Evolutionary conservation across 2,113 vertebrate genomes (phyloP).

Genomic region (Protobothrops flavoviridis): DNA sequence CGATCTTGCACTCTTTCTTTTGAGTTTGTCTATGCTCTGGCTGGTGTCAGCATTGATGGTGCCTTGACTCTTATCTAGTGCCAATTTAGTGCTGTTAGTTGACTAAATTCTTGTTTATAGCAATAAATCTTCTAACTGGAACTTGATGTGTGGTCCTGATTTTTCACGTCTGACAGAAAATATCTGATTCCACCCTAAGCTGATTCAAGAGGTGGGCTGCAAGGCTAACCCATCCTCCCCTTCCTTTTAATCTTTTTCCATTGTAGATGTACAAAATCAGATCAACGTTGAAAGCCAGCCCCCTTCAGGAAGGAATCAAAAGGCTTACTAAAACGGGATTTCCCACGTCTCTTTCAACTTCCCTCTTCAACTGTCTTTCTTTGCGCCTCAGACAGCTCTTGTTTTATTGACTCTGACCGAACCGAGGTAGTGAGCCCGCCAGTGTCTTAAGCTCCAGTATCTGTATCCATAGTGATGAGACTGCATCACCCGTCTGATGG

Average conservation of each 20-base stretch:
- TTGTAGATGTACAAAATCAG: neutral
- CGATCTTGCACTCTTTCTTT: no score
- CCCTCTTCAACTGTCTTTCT: neutral
- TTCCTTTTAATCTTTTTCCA: neutral
- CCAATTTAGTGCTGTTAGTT: no score
- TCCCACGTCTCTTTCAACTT: neutral
- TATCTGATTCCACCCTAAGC: no score
- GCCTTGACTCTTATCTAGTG: no score
- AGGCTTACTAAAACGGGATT: neutral
- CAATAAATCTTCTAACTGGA: no score
- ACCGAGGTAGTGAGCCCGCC: neutral
- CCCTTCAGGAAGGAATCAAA: neutral
- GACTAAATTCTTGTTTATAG: no score
- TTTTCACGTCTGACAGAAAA: no score
- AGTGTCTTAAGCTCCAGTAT: conserved; percentile 43
- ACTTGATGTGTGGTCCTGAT: no score
- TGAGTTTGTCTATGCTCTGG: no score
- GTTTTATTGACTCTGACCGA: conserved; percentile 25
- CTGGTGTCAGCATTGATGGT: no score
- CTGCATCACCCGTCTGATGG: conserved; percentile 35
- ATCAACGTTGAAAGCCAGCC: neutral
- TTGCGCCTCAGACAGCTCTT: neutral
- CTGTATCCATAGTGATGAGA: conserved; percentile 65
- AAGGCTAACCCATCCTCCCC: neutral
- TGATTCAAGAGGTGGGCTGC: no score